Evolutionary conservation across 2,888 invertebrate genomes (phyloP).

Genomic region (Tiliacea citrago): DNA sequence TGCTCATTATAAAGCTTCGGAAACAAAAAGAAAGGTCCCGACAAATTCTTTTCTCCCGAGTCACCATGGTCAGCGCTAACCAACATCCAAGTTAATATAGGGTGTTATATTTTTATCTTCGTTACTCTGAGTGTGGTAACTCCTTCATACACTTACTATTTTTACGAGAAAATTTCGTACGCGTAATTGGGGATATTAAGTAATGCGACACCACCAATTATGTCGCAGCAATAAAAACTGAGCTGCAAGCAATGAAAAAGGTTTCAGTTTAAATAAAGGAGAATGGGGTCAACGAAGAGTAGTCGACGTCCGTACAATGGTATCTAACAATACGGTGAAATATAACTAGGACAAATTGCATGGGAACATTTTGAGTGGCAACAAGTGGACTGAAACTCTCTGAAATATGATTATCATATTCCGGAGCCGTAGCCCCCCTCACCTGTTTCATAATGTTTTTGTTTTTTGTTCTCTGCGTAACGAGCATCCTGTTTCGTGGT

Average conservation of each 20-base stretch:
- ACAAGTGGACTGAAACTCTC: constrained; percentile 77
- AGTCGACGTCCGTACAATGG: constrained; percentile 56
- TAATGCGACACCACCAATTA: constrained; percentile 50
- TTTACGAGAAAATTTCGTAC: constrained; percentile 17
- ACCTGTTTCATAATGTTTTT: constrained; percentile 81
- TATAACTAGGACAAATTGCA: constrained; percentile 68
- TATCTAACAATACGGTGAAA: constrained; percentile 62
- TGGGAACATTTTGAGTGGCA: constrained; percentile 71
- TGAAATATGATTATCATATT: constrained; percentile 83
- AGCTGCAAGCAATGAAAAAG: constrained; percentile 51
- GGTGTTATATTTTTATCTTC: constrained; percentile 17
- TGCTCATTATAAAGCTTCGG: neutral
- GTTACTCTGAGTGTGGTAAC: constrained; percentile 6
- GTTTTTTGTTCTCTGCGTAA: constrained; percentile 81
- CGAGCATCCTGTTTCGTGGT: constrained; percentile 86
- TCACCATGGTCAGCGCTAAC: neutral
- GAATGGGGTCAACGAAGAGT: constrained; percentile 61
- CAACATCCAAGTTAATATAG: neutral
- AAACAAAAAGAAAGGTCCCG: neutral
- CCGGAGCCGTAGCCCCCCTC: constrained; percentile 75
- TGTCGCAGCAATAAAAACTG: constrained; percentile 51
- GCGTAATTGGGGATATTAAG: constrained; percentile 49
- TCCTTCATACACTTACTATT: constrained; percentile 25
- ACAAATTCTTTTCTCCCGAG: neutral
- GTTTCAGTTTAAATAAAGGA: constrained; percentile 53